Conservation (phyloP, 2,797 vertebrate genomes). For the Crocidura indochinensis region DNA sequence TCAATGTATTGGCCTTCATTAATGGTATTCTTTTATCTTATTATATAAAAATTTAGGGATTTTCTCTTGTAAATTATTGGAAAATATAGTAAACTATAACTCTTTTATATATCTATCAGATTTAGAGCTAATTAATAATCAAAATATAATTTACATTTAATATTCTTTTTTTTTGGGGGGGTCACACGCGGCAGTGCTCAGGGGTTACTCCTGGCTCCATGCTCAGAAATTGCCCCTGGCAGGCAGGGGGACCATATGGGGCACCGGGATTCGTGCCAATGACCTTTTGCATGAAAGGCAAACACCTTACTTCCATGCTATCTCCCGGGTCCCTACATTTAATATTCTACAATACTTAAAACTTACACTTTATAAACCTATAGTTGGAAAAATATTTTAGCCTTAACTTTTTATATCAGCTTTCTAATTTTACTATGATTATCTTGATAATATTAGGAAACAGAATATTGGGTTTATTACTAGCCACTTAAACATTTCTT, state of each 20-base stretch:
- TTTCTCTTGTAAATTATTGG: not conserved
- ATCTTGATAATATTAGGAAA: not conserved
- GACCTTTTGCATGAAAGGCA: too few relatives aligned
- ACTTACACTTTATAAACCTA: not conserved
- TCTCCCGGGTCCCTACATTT: too few relatives aligned
- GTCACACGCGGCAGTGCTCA: too few relatives aligned
- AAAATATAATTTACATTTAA: not conserved
- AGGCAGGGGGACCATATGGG: too few relatives aligned
- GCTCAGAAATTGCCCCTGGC: too few relatives aligned
- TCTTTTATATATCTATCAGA: not conserved
- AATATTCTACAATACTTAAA: not conserved
- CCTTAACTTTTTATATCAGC: constrained; percentile 1
- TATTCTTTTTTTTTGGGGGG: too few relatives aligned
- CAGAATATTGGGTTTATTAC: not conserved
- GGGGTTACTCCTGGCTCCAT: too few relatives aligned
- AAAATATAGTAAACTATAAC: not conserved
- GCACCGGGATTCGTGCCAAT: too few relatives aligned
- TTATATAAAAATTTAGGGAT: not conserved
- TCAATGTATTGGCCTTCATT: constrained; percentile 57
- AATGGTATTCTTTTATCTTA: constrained; percentile 42
- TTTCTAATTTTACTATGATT: not conserved
- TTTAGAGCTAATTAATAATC: not conserved
- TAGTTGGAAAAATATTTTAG: constrained; percentile 16
- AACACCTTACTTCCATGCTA: too few relatives aligned
- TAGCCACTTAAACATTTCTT: not conserved